These are phyloP conservation scores for Tympanoctomys barrerae DNA, from an alignment of 2,797 vertebrate species.

Conservation along the genomic window DNA sequence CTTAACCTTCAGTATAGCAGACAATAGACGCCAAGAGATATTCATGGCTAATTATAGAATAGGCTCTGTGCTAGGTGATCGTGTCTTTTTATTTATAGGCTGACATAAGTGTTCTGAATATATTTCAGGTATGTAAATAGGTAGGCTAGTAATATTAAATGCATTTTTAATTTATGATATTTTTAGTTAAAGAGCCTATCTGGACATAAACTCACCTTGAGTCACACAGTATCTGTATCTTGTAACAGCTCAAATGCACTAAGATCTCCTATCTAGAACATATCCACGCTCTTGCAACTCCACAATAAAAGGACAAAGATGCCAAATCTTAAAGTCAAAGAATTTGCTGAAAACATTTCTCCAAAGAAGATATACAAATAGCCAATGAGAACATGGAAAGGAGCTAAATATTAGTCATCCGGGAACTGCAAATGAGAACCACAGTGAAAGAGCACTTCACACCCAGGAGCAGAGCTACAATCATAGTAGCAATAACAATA, in stretches of 20 bases:
- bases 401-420: background rate
- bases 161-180: background rate
- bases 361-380: conserved; percentile 13
- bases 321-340: background rate
- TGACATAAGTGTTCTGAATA: background rate
- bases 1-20: background rate
- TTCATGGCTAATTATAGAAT: no score
- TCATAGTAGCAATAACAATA: background rate
- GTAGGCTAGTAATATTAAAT: background rate
- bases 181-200: background rate
- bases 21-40: no score
- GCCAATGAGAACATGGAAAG: background rate
- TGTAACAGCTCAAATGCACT: background rate
- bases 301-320: conserved; percentile 2
- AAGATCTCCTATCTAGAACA: background rate
- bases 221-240: background rate
- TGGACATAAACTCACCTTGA: background rate
- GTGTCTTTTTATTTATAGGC: background rate
- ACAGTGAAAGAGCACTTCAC: background rate
- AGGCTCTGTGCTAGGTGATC: background rate
- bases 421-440: background rate
- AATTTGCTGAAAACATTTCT: conserved; percentile 13
- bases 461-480: background rate
- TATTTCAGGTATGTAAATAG: no score
- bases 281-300: background rate